A percentile compares a stretch with the other conserved stretches of the same genome.
These are phyloP conservation scores for Cyrtonyx montezumae DNA, from an alignment of 2,113 vertebrate species.

Conservation along the genomic window DNA sequence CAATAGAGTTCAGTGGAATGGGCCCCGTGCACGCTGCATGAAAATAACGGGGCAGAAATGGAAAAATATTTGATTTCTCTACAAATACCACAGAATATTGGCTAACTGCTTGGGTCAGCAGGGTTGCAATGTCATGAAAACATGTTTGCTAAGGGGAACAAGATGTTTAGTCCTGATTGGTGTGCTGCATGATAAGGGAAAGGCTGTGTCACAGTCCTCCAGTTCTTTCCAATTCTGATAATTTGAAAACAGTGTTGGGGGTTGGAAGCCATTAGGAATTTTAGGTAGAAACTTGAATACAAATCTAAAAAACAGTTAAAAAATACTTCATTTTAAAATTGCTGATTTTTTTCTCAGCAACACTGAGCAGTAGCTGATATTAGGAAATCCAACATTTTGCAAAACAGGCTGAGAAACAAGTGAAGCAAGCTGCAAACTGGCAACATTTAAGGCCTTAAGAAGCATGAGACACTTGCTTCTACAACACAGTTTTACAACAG, in stretches of 20 bases:
- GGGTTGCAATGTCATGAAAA: not conserved
- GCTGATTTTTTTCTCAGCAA: not conserved
- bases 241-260: not conserved
- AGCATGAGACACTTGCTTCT: not conserved
- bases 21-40: not conserved
- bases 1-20: not conserved
- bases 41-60: not conserved
- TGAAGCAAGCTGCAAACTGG: slow-evolving; percentile 37
- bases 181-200: not conserved
- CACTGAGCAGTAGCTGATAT: not conserved
- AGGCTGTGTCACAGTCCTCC: not conserved
- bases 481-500: not conserved
- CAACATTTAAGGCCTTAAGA: not conserved
- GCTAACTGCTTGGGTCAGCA: not conserved
- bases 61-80: not conserved
- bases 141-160: not conserved
- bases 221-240: not conserved
- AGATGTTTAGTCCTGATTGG: not conserved
- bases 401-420: slow-evolving; percentile 13
- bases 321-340: not conserved
- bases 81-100: not conserved
- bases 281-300: not conserved
- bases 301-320: not conserved
- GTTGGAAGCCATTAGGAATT: not conserved
- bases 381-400: slow-evolving; percentile 50